Percentiles rank a stretch among this genome's conserved stretches.
phyloP scores from a whole-genome alignment of 2,888 invertebrate species.

The Tenthredo amoena region DNA sequence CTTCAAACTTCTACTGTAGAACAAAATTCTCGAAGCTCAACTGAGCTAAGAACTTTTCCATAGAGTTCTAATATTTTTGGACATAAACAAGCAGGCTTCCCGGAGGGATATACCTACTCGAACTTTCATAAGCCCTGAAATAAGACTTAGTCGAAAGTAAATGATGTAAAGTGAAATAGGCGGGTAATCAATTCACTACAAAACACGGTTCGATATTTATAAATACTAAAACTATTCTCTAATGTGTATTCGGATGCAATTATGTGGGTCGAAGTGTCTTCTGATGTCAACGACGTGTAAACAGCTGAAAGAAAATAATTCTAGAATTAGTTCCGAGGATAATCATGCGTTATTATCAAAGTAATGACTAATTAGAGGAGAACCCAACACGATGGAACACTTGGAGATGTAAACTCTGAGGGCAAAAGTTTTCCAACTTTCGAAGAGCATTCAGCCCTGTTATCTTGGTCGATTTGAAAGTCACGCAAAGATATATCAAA shows the following conservation, averaged over 20 bases:
- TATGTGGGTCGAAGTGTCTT: background rate
- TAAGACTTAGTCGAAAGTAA: background rate
- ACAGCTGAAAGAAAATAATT: background rate
- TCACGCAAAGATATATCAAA: background rate
- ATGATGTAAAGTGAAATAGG: background rate
- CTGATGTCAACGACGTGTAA: background rate
- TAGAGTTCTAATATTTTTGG: background rate
- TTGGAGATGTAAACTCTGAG: constrained; percentile 8
- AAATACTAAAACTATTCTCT: background rate
- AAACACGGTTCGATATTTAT: background rate
- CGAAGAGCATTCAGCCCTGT: constrained; percentile 13
- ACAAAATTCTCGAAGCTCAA: background rate
- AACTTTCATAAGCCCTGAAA: background rate
- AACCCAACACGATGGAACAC: background rate
- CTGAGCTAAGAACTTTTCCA: background rate
- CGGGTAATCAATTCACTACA: background rate
- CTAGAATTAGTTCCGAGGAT: background rate
- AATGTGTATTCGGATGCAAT: background rate
- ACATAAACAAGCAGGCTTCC: background rate
- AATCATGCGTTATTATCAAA: background rate
- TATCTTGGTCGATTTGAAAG: background rate
- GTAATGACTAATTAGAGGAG: constrained; percentile 28
- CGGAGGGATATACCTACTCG: background rate
- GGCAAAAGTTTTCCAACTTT: background rate
- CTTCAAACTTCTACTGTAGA: background rate